These are phyloP conservation scores for Lophotriccus pileatus DNA, from an alignment of 2,797 vertebrate species.

Conservation along the genomic window DNA sequence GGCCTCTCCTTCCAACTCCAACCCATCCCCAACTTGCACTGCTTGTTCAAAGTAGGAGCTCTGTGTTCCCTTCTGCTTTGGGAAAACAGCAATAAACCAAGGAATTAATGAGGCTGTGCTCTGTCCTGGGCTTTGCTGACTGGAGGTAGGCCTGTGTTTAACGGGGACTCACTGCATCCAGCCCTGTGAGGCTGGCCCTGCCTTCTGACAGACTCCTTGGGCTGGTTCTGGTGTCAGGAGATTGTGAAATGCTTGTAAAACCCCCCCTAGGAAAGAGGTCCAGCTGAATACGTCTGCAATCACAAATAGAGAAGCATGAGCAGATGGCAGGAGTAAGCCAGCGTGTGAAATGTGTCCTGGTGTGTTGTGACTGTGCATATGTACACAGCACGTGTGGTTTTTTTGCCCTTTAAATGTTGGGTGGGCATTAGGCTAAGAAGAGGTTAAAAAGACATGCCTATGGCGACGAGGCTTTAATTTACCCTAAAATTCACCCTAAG, in stretches of 20 bases:
- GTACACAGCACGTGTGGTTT: rapidly evolving
- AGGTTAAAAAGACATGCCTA: background rate
- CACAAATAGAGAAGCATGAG: background rate
- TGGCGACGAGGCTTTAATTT: background rate
- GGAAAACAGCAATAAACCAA: background rate
- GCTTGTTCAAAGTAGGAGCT: background rate
- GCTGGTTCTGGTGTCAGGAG: background rate
- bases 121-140: background rate
- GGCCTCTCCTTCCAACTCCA: rapidly evolving
- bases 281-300: rapidly evolving
- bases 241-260: background rate
- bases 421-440: background rate
- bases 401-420: background rate
- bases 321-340: background rate
- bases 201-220: background rate
- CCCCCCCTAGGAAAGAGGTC: background rate
- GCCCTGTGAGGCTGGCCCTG: no score
- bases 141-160: background rate
- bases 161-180: rapidly evolving
- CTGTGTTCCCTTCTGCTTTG: background rate
- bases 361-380: background rate
- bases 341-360: background rate
- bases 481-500: background rate
- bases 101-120: background rate
- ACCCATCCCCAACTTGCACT: rapidly evolving